phyloP scores from a whole-genome alignment of 2,113 vertebrate genomes.

The Glaucomys volans region DNA sequence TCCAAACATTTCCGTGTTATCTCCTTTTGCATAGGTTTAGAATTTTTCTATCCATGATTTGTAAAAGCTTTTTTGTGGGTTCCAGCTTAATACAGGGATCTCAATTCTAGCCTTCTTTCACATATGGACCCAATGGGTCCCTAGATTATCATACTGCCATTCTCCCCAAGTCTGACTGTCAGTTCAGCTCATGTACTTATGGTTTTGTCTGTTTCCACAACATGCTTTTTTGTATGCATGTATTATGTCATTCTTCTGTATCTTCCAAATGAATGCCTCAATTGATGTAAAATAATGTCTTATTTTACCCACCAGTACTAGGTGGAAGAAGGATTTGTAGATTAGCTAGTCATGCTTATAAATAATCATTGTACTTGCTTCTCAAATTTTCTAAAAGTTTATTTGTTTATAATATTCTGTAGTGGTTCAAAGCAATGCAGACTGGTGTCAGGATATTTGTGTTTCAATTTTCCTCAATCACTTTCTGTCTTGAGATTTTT shows the following conservation, averaged over 20 bases:
- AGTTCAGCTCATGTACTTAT: neutral
- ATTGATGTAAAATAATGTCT: neutral
- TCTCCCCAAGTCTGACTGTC: neutral
- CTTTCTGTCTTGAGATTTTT: conserved; percentile 42
- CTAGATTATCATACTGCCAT: neutral
- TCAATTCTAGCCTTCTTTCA: neutral
- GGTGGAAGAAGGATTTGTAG: neutral
- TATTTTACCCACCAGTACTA: neutral
- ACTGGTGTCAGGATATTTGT: neutral
- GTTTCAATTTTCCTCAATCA: conserved; percentile 14
- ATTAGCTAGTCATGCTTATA: neutral
- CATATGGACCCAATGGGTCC: neutral
- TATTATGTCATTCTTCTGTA: neutral
- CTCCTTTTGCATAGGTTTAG: neutral
- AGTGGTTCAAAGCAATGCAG: neutral
- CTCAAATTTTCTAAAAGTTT: conserved; percentile 26
- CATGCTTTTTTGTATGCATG: neutral
- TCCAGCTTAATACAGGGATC: neutral
- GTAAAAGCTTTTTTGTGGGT: neutral
- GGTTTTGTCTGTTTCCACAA: neutral
- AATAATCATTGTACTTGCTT: neutral
- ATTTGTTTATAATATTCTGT: neutral
- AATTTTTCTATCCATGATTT: conserved; percentile 7
- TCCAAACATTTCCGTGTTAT: neutral
- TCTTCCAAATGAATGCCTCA: neutral